phyloP scores from a whole-genome alignment of 1,140 invertebrate species.

The Brachionus calyciflorus region DNA sequence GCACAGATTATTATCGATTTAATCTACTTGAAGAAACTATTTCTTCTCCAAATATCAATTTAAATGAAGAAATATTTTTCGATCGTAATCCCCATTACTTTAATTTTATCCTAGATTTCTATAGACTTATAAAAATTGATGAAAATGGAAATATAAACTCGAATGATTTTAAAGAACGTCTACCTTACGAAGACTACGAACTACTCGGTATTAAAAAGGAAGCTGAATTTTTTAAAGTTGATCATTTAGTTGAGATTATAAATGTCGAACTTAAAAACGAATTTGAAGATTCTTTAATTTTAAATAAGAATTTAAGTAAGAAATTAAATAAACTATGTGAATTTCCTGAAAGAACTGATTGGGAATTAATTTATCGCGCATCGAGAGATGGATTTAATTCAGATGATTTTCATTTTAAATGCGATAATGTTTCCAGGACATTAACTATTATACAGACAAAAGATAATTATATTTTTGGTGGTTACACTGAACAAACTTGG shows the following conservation, averaged over 20 bases:
- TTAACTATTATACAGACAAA: neutral
- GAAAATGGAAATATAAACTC: neutral
- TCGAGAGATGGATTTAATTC: neutral
- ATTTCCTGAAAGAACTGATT: neutral
- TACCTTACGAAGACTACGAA: neutral
- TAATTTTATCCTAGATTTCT: slow-evolving; percentile 16
- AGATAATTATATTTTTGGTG: slow-evolving; percentile 29
- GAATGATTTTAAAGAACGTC: slow-evolving; percentile 8
- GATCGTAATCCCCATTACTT: slow-evolving; percentile 7
- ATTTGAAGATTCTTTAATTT: slow-evolving; percentile 15
- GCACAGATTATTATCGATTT: neutral
- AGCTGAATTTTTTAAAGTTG: slow-evolving; percentile 21
- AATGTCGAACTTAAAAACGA: slow-evolving; percentile 3
- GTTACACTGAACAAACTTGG: slow-evolving; percentile 19
- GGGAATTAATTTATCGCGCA: slow-evolving; percentile 15
- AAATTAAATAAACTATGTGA: slow-evolving; percentile 14
- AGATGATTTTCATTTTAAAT: slow-evolving; percentile 24
- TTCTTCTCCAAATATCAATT: neutral
- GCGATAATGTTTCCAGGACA: neutral
- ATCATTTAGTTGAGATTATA: neutral
- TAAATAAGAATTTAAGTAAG: neutral
- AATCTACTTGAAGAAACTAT: neutral
- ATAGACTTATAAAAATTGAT: neutral
- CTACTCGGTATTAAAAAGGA: neutral
- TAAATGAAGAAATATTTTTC: neutral